phyloP scores from a whole-genome alignment of 2,888 invertebrate genomes.

The Mythimna albipuncta region DNA sequence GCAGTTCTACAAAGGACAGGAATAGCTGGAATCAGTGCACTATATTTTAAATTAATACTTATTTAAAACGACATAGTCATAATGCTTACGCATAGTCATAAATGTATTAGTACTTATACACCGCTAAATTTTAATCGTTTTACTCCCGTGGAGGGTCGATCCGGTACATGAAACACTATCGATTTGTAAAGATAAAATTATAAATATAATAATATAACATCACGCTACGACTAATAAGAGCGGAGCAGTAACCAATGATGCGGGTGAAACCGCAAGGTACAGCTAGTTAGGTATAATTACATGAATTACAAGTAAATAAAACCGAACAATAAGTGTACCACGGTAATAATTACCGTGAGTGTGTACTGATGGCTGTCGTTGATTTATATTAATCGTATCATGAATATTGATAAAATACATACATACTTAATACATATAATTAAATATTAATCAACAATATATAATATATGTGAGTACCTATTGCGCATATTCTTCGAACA shows the following conservation, averaged over 20 bases:
- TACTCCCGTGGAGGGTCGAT: no score
- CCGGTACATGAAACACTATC: no score
- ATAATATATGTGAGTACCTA: neutral
- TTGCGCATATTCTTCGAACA: conserved; percentile 11
- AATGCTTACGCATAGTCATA: no score
- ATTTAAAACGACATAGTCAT: neutral
- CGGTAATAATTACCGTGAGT: no score
- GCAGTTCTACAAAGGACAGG: neutral
- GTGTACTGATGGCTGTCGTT: neutral
- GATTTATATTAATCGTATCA: neutral
- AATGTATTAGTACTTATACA: no score
- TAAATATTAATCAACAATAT: conserved; percentile 7
- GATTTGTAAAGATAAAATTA: no score
- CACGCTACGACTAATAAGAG: no score
- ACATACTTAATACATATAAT: neutral
- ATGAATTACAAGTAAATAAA: conserved; percentile 13
- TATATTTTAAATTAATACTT: conserved; percentile 9
- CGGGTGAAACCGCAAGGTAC: no score
- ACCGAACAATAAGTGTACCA: neutral
- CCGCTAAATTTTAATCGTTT: no score
- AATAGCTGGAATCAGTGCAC: neutral
- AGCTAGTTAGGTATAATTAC: neutral
- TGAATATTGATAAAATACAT: conserved; percentile 29
- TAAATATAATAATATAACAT: no score
- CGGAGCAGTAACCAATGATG: no score